Base-by-base conservation (phyloP, 2,797 vertebrate species). In the Macropodus opercularis region DNA sequence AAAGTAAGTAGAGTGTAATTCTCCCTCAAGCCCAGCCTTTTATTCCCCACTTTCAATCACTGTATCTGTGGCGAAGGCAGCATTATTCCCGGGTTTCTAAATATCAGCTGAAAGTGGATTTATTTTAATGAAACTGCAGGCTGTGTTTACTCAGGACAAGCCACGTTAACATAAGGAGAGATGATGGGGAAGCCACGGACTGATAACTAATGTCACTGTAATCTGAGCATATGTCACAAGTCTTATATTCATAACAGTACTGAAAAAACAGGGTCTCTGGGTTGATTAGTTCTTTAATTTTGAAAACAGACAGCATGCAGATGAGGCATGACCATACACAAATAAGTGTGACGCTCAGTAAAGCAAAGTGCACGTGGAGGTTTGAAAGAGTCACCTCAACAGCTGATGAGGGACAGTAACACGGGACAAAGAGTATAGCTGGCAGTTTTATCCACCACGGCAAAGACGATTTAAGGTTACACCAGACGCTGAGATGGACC, bases 51-150 rank as follows among this genome's bases (percentile, higher is more conserved):
- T 74, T 80, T 90, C 83, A 86, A 86, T 88, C 90, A 85, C 80
- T 80, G 75, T 81, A 89, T 89, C 87, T 84, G 74, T 80, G 64
- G 79, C 48, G 31, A 54, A 72, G 66, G 63, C 63, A 69, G 60
- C 36, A 21, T 58, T 74, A 80, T 80, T 86, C 69, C 65, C 32
- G 26, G 69, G 72, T 84, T 86, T 81, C 81, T 84, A 87, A 91
- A 91, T 86, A 92, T 91, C 81, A 88, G 81, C 81, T 71, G 72
- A 86, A 85, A 81, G 85, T 83, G 85, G 90, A 92, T 94, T 91
- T 90, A 92, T 92, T 92, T 91, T 91, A 92, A 94, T 93, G 92
- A 91, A 92, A 91, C 85, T 62, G 77, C 62, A 51, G 76, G 65
- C 62, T 56, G 73, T 87, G 87, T 92, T 92, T 87, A 89, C 86